phyloP scores from a whole-genome alignment of 2,888 invertebrate species.

The Tanypteryx hageni region DNA sequence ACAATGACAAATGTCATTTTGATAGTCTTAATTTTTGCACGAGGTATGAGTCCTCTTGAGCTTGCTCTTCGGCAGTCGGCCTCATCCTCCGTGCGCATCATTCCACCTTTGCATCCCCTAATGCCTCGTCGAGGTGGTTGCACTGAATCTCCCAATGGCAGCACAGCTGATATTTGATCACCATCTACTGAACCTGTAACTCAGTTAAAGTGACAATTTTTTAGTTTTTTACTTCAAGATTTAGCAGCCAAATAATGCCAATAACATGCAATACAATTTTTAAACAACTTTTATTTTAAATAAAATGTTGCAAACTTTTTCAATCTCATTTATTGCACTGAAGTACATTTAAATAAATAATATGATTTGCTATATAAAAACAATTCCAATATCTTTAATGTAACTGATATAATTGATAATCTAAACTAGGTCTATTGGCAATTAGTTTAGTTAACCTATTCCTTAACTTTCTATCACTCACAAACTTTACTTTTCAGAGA shows the following conservation, averaged over 20 bases:
- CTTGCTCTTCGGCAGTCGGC: constrained; percentile 85
- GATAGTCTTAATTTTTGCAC: constrained; percentile 97
- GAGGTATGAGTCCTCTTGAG: constrained; percentile 94
- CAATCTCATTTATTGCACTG: too few species aligned
- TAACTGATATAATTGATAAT: too few species aligned
- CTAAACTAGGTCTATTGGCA: too few species aligned
- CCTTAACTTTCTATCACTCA: not conserved
- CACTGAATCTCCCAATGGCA: constrained; percentile 8
- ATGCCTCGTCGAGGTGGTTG: constrained; percentile 51
- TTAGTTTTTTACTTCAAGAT: not conserved
- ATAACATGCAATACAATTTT: too few species aligned
- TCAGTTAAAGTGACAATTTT: not conserved
- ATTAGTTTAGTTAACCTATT: not conserved
- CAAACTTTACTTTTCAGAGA: not conserved
- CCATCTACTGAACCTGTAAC: constrained; percentile 33
- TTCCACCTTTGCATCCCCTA: constrained; percentile 39
- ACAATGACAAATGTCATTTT: constrained; percentile 99
- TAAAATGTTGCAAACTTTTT: too few species aligned
- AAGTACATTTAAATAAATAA: too few species aligned
- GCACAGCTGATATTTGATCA: constrained; percentile 46
- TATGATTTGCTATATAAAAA: too few species aligned
- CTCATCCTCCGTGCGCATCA: constrained; percentile 68
- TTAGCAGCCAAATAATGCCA: too few species aligned
- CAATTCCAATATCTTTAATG: too few species aligned
- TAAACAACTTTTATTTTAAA: too few species aligned